Evolutionary conservation across 2,113 vertebrate genomes (phyloP), one percentile per base, ranked within the genome.

Genomic region (Aviceda subcristata): DNA sequence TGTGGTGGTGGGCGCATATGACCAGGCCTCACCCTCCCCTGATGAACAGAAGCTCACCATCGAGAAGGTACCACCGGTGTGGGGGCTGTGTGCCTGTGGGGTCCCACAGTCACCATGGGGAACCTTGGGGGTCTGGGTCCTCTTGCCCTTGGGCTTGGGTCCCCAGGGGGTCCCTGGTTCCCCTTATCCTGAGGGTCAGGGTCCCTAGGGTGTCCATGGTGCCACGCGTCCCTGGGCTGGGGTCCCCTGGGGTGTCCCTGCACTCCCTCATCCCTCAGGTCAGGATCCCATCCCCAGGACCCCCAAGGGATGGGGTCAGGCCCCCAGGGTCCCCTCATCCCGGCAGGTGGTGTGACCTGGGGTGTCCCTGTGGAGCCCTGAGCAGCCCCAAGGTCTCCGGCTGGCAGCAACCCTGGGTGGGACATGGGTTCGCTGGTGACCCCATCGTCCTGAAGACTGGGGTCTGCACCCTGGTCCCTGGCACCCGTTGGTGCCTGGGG

Each of bases 1-100:
- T 1, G 99, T 99, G 55, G 84, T 99, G 86, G 97, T 99, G 16
- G 99, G 99, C 3, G 98, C 98, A 53, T 99, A 99, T 32, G 97
- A 99, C 94, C 98, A 98, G 75, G 84, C 93, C 8, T 97, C 97
- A 11, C 81, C 88, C 4, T 56, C 86, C 5, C 95, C 98, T 88
- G 10, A 80, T 7, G 56, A 98, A 94, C 99, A 99, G 97, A 94
- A 94, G 71, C 97, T 99, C 93, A 38, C 6, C 7, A 94, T 99
- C 4, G 92, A 94, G 53, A 48, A 98, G 98, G 99, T 99, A 91
- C 4, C 1, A 2, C 8, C 2, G 8, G 30, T 21, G 1, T 0
- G 5, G 69, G 55, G n/a, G 16, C 39, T 3, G 7, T 11, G 82
- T 23, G 38, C n/a, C 43, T 43, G 77, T 3, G 10, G 46, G 38